Conservation (phyloP, 1,140 invertebrate genomes). For the Orius insidiosus region DNA sequence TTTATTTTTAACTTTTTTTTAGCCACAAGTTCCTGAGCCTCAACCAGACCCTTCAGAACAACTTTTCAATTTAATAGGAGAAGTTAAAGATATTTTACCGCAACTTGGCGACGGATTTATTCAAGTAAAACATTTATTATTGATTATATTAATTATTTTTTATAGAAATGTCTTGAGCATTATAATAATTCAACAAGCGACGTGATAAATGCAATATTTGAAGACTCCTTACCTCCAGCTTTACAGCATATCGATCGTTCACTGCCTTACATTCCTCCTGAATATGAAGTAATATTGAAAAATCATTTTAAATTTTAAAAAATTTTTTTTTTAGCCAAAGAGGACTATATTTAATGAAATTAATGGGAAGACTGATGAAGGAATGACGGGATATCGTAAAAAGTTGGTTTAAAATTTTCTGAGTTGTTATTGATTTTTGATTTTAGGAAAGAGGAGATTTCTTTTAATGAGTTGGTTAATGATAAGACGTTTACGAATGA, state of each 20-base stretch:
- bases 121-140: constrained; percentile 25
- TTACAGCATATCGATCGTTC: constrained; percentile 30
- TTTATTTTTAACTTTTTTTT: no score
- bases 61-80: constrained; percentile 26
- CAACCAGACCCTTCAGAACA: no score
- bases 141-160: not conserved
- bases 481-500: constrained; percentile 47
- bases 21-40: no score
- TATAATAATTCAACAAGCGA: constrained; percentile 51
- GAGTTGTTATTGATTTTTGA: not conserved
- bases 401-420: no score
- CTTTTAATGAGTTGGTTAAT: constrained; percentile 45
- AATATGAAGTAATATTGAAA: constrained; percentile 1
- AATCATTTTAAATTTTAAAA: no score
- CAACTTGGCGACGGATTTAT: constrained; percentile 58
- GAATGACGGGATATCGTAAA: no score
- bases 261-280: constrained; percentile 30
- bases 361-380: no score
- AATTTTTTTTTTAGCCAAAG: no score
- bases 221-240: constrained; percentile 41
- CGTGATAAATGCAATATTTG: constrained; percentile 65
- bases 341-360: no score
- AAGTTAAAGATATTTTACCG: constrained; percentile 62
- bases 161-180: constrained; percentile 48
- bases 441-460: constrained; percentile 34